Conservation (phyloP, 2,113 vertebrate species). For the Nicator chloris region DNA sequence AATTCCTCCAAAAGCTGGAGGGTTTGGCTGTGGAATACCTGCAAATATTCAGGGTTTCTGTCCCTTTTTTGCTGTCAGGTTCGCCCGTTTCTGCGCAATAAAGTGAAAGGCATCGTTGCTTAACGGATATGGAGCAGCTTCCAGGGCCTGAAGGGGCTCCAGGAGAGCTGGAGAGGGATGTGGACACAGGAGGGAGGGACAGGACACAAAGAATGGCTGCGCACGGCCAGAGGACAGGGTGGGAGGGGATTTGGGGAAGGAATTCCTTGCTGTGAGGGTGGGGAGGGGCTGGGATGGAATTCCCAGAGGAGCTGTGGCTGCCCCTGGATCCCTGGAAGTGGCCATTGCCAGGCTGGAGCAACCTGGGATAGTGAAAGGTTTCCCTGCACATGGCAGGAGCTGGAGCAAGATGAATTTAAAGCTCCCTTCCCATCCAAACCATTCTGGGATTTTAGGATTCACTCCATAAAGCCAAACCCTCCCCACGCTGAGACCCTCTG, state of each 20-base stretch:
- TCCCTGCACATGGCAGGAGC: accelerated
- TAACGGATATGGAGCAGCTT: accelerated
- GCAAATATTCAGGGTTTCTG: not conserved
- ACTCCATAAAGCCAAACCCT: not conserved
- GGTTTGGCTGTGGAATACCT: not conserved
- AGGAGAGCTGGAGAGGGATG: not conserved
- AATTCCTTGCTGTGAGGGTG: not conserved
- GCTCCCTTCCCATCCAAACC: not conserved
- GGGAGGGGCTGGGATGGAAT: not conserved
- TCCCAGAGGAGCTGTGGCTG: not conserved
- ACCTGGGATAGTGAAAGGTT: accelerated
- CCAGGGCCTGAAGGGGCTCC: not conserved
- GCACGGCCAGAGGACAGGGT: not conserved
- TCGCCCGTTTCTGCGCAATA: accelerated
- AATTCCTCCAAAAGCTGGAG: not conserved
- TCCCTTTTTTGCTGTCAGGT: not conserved
- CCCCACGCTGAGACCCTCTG: accelerated
- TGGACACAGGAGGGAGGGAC: not conserved
- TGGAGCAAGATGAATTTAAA: not conserved
- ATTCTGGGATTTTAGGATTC: not conserved
- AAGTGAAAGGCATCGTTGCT: accelerated
- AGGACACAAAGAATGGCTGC: not conserved
- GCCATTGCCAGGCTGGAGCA: not conserved
- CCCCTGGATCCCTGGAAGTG: not conserved
- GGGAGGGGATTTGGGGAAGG: not conserved